A percentile compares a stretch with the other conserved stretches of the same genome.
These are phyloP conservation scores for Hylia prasina DNA, from an alignment of 2,113 vertebrate genomes.

Conservation along the genomic window DNA sequence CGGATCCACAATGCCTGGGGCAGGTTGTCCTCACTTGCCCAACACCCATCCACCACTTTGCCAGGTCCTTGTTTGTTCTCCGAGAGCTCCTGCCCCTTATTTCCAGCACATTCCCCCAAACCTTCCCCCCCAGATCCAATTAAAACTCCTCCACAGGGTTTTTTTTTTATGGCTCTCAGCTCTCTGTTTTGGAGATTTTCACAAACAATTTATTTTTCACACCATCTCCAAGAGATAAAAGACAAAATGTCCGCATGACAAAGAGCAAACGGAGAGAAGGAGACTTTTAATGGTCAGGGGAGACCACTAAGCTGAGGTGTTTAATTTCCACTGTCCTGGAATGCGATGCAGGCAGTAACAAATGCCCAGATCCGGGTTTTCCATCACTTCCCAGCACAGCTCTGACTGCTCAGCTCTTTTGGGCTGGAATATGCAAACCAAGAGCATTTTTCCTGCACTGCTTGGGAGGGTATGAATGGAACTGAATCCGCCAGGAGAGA, in stretches of 20 bases:
- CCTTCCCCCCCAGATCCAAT: background rate
- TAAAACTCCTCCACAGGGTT: background rate
- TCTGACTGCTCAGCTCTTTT: background rate
- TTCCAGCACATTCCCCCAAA: background rate
- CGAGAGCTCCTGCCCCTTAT: background rate
- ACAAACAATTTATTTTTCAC: slow-evolving; percentile 24
- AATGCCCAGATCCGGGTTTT: background rate
- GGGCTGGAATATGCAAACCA: background rate
- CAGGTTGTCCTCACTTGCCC: background rate
- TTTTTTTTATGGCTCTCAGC: background rate
- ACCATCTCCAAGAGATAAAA: slow-evolving; percentile 29
- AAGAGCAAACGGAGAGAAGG: background rate
- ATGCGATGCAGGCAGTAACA: background rate
- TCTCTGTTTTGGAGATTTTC: slow-evolving; percentile 11
- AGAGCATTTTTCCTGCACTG: background rate
- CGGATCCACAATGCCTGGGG: background rate
- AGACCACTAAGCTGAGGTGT: slow-evolving; percentile 4
- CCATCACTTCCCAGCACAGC: background rate
- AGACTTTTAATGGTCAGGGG: background rate
- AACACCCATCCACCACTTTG: background rate
- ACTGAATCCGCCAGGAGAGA: background rate
- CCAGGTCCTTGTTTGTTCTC: background rate
- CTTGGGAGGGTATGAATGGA: background rate
- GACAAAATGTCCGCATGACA: background rate
- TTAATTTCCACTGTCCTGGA: background rate